Percentiles rank a stretch among this genome's conserved stretches.
These are phyloP conservation scores for Harpagoxenus sublaevis DNA, from an alignment of 2,888 invertebrate genomes.

Conservation along the genomic window DNA sequence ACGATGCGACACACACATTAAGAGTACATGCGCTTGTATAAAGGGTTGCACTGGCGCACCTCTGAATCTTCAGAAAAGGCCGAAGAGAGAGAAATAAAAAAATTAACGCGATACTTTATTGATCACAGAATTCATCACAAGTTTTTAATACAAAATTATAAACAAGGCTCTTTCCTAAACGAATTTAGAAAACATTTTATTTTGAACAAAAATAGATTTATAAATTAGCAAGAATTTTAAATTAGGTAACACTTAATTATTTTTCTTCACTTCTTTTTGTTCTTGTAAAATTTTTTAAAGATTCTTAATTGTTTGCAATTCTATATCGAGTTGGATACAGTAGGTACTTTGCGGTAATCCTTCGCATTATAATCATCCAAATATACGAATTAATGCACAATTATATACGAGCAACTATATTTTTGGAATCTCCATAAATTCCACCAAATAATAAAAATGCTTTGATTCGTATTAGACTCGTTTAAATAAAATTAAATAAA, in stretches of 20 bases:
- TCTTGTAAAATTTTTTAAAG: no score
- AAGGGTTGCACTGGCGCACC: not conserved
- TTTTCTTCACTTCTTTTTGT: no score
- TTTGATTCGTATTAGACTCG: not conserved
- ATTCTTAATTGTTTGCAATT: not conserved
- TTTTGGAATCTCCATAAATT: not conserved
- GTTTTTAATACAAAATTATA: not conserved
- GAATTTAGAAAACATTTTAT: not conserved
- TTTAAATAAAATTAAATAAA: not conserved
- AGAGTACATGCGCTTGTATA: not conserved
- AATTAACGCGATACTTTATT: not conserved
- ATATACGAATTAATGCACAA: not conserved
- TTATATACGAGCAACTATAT: no score
- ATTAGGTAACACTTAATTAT: not conserved
- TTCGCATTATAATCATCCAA: not conserved
- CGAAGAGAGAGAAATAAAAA: not conserved
- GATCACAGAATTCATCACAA: not conserved
- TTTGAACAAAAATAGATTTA: not conserved
- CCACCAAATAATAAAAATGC: not conserved
- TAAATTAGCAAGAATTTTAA: not conserved
- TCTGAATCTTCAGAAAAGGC: not conserved
- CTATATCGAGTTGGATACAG: not conserved
- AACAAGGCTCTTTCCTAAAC: not conserved
- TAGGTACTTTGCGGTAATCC: not conserved
- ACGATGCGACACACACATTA: constrained; percentile 24